A percentile compares a stretch with the other conserved stretches of the same genome.
Evolutionary conservation across 2,888 invertebrate species (phyloP).

Genomic region (Gymnoscelis rufifasciata): DNA sequence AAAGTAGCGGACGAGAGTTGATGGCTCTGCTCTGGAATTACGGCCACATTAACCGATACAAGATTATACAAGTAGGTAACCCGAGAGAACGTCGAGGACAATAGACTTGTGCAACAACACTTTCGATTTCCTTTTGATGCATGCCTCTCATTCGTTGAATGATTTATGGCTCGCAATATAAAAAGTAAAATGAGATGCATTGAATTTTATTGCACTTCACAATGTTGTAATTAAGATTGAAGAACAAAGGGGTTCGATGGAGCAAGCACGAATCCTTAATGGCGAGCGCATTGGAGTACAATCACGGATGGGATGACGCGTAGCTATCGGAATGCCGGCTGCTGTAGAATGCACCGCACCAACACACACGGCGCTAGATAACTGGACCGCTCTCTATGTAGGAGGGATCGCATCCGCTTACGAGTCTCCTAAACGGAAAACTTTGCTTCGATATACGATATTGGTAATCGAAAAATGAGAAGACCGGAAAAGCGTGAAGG

Average conservation of each 20-base stretch:
- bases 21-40: conserved; percentile 38
- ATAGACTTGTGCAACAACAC: conserved; percentile 61
- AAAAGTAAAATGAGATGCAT: conserved; percentile 36
- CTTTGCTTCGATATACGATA: conserved; percentile 48
- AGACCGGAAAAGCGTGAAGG: conserved; percentile 53
- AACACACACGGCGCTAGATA: conserved; percentile 43
- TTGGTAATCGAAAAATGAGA: conserved; percentile 43
- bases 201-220: conserved; percentile 32
- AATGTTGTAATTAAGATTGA: conserved; percentile 40
- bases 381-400: conserved; percentile 47
- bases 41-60: conserved; percentile 48
- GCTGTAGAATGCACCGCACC: conserved; percentile 59
- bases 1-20: conserved; percentile 46
- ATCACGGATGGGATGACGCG: conserved; percentile 66
- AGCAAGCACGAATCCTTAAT: conserved; percentile 49
- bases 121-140: conserved; percentile 55
- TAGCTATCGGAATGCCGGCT: conserved; percentile 64
- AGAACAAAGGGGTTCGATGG: conserved; percentile 44
- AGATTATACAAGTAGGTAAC: conserved; percentile 29
- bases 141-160: conserved; percentile 41
- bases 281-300: conserved; percentile 53
- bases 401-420: conserved; percentile 46
- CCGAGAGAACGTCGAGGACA: conserved; percentile 47
- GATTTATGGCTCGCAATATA: conserved; percentile 37
- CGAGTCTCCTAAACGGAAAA: conserved; percentile 33